phyloP scores from a whole-genome alignment of 2,797 vertebrate genomes.

The Scolopax rusticola region DNA sequence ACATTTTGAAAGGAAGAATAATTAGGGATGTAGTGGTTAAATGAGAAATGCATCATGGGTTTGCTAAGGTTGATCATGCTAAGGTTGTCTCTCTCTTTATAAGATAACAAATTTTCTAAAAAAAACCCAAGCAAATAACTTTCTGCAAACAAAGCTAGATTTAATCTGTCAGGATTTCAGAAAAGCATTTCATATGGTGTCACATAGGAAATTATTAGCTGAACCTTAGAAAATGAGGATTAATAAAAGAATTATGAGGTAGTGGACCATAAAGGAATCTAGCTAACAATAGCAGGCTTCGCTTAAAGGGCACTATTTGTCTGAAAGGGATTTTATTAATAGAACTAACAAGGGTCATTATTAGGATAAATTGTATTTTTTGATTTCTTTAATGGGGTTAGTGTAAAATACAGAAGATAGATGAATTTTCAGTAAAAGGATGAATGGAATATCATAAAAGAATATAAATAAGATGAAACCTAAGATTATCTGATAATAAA shows the following conservation, averaged over 20 bases:
- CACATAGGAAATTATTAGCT: neutral
- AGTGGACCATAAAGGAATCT: neutral
- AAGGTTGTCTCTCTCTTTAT: neutral
- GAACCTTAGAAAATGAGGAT: conserved; percentile 1
- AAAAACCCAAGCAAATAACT: neutral
- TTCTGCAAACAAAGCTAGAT: neutral
- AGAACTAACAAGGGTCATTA: neutral
- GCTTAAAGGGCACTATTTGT: neutral
- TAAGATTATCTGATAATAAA: neutral
- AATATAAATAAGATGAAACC: neutral
- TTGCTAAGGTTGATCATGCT: neutral
- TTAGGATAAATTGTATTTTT: neutral
- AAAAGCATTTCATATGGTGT: neutral
- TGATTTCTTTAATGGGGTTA: neutral
- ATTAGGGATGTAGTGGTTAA: neutral
- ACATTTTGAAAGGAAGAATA: neutral
- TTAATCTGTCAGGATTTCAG: neutral
- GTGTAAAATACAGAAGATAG: neutral
- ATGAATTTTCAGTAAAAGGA: neutral
- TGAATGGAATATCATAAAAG: neutral
- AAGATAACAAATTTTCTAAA: neutral
- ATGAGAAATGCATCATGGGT: neutral
- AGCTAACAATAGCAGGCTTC: neutral
- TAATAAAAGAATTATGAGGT: neutral
- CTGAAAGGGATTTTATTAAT: neutral